These are phyloP conservation scores for Gnathonemus longibarbis DNA, from an alignment of 2,113 vertebrate species.

Conservation along the genomic window DNA sequence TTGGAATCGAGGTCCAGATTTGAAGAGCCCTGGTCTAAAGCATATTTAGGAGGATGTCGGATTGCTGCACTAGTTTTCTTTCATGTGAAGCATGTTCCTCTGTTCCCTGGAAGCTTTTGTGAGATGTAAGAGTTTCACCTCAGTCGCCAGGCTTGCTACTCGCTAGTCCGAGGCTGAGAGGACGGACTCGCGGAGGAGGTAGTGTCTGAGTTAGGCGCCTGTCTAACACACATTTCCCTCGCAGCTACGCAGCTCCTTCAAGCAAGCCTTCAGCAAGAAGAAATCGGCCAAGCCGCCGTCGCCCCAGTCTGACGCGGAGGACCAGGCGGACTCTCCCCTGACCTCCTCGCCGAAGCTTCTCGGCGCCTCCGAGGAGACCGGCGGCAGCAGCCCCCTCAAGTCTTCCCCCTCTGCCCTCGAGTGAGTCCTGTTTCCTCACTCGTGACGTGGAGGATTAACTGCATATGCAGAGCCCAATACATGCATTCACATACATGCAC, in stretches of 20 bases:
- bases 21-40: background rate
- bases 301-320: constrained; percentile 78
- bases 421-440: constrained; percentile 52
- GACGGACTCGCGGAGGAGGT: background rate
- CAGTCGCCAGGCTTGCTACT: background rate
- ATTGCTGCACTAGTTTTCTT: background rate
- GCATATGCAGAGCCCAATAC: background rate
- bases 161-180: background rate
- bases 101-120: background rate
- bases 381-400: constrained; percentile 54
- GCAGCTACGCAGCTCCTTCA: constrained; percentile 83
- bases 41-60: background rate
- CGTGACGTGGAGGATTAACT: background rate
- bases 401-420: constrained; percentile 66
- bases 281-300: constrained; percentile 74
- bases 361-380: constrained; percentile 53
- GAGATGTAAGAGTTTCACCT: background rate
- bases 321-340: constrained; percentile 71
- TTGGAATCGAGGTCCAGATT: too few species aligned
- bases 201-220: background rate
- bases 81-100: background rate
- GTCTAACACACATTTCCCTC: constrained; percentile 4
- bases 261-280: constrained; percentile 85
- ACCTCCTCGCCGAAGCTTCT: constrained; percentile 71
- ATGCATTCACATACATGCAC: background rate